Evolutionary conservation across 1,140 invertebrate genomes (phyloP).

Genomic region (Himalopsyche phryganea): DNA sequence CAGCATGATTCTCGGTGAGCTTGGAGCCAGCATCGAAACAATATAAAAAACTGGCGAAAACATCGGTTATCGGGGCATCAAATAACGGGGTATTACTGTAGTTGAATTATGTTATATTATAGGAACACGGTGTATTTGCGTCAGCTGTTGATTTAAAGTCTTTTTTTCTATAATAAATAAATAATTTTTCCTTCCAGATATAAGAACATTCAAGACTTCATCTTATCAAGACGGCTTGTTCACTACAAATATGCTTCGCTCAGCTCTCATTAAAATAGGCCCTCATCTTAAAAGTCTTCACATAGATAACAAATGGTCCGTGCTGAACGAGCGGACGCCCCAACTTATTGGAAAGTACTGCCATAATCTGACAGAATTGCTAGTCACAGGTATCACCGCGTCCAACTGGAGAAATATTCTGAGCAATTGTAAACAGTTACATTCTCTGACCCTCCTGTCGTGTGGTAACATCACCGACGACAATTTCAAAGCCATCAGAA

Average conservation of each 20-base stretch:
- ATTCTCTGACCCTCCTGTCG: constrained; percentile 42
- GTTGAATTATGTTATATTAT: too few species aligned
- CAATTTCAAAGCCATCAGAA: constrained; percentile 20
- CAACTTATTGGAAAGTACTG: constrained; percentile 49
- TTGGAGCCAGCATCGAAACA: too few species aligned
- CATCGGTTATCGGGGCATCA: too few species aligned
- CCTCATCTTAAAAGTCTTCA: constrained; percentile 39
- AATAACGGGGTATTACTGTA: too few species aligned
- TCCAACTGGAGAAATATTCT: constrained; percentile 49
- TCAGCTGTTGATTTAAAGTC: not conserved
- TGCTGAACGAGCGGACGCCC: constrained; percentile 49
- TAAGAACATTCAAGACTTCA: constrained; percentile 45
- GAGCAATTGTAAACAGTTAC: constrained; percentile 46
- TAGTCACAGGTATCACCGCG: constrained; percentile 32
- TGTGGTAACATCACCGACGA: constrained; percentile 43
- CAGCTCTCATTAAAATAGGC: constrained; percentile 41
- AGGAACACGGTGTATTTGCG: too few species aligned
- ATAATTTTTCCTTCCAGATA: constrained; percentile 33
- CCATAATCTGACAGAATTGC: constrained; percentile 44
- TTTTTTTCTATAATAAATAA: constrained; percentile 2
- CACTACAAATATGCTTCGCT: constrained; percentile 46
- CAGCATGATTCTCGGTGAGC: too few species aligned
- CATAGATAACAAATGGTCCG: constrained; percentile 45
- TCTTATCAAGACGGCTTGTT: constrained; percentile 42
- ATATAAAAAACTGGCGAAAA: too few species aligned